phyloP scores from a whole-genome alignment of 2,888 invertebrate species.

The Aspidapion aeneum region DNA sequence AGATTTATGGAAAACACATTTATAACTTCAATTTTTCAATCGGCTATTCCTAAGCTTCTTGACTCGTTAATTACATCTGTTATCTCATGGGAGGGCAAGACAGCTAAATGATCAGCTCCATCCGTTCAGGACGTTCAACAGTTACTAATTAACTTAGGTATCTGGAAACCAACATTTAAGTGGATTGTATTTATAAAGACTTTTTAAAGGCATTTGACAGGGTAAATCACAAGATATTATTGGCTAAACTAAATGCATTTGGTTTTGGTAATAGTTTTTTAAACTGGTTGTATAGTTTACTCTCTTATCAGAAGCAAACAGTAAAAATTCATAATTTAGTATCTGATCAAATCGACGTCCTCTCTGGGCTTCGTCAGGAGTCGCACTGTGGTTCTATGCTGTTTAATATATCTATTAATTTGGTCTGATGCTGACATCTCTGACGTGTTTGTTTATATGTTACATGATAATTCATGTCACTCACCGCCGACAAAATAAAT shows the following conservation, averaged over 20 bases:
- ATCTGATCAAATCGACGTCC: not conserved
- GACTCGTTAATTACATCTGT: not conserved
- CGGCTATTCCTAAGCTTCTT: not conserved
- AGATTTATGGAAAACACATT: not conserved
- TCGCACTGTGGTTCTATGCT: not conserved
- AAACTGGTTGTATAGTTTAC: not conserved
- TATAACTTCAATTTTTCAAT: not conserved
- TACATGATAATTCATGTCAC: too few relatives aligned
- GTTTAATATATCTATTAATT: not conserved
- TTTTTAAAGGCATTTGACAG: not conserved
- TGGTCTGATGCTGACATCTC: too few relatives aligned
- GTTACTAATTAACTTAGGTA: not conserved
- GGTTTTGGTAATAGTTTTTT: not conserved
- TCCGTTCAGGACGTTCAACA: not conserved
- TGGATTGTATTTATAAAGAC: not conserved
- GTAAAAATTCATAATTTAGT: not conserved
- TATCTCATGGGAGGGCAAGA: not conserved
- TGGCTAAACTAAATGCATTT: not conserved
- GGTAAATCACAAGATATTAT: not conserved
- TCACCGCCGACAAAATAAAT: too few relatives aligned
- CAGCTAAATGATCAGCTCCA: not conserved
- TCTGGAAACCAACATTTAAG: not conserved
- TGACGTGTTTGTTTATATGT: too few relatives aligned
- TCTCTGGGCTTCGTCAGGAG: not conserved
- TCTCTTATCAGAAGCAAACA: not conserved